Evolutionary conservation across 2,888 invertebrate species (phyloP).

Genomic region (Pachycephus smyrnensis): DNA sequence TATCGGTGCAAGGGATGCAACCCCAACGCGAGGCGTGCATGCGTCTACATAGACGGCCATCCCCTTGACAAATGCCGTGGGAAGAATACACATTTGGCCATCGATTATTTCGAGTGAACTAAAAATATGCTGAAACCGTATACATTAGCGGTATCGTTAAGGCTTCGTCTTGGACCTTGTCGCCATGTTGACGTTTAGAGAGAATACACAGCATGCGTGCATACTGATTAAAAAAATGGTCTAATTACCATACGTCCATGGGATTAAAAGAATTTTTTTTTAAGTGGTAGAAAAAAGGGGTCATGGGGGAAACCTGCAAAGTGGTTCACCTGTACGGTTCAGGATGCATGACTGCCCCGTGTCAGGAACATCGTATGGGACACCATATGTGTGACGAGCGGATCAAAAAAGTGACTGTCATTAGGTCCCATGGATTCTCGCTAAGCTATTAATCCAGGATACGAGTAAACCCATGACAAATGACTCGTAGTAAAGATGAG

Average conservation of each 20-base stretch:
- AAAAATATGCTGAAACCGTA: slow-evolving; percentile 45
- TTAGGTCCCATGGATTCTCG: slow-evolving; percentile 1
- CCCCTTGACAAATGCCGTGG: slow-evolving; percentile 40
- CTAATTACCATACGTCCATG: not conserved
- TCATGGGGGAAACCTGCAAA: slow-evolving; percentile 33
- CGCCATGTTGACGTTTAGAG: not conserved
- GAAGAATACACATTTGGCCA: slow-evolving; percentile 32
- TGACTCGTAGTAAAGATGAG: not conserved
- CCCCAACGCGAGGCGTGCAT: slow-evolving; percentile 1
- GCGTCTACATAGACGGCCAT: slow-evolving; percentile 5
- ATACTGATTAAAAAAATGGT: not conserved
- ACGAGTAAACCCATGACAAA: not conserved
- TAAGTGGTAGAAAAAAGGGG: not conserved
- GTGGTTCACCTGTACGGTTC: slow-evolving; percentile 40
- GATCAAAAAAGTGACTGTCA: not conserved
- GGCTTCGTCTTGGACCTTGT: slow-evolving; percentile 1
- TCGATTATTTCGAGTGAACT: slow-evolving; percentile 10
- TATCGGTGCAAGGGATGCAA: slow-evolving; percentile 24
- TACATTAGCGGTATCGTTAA: not conserved
- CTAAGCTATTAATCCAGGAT: not conserved
- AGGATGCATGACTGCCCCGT: slow-evolving; percentile 26
- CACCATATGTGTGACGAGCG: slow-evolving; percentile 13
- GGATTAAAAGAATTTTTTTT: not conserved
- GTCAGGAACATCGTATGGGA: slow-evolving; percentile 8
- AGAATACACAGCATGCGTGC: not conserved